Conservation (phyloP, 1,140 invertebrate genomes). For the Neotoxoptera formosana region DNA sequence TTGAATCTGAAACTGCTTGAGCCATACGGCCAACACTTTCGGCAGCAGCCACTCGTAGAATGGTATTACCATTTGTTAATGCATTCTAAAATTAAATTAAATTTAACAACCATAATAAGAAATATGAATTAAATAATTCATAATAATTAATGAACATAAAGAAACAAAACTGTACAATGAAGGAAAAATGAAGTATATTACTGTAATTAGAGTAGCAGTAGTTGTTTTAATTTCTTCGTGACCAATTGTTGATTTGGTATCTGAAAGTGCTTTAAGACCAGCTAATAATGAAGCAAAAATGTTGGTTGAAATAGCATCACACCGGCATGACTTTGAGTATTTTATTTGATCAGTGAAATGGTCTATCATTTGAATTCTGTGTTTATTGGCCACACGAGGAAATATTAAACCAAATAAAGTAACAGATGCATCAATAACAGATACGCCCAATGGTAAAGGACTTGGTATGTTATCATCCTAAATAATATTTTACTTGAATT, state of each 20-base stretch:
- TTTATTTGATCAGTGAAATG: conserved; percentile 96
- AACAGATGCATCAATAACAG: conserved; percentile 95
- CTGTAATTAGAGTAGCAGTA: conserved; percentile 81
- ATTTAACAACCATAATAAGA: not conserved
- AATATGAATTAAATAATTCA: not conserved
- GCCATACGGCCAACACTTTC: conserved; percentile 89
- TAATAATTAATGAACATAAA: too few relatives aligned
- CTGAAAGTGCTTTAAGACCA: conserved; percentile 87
- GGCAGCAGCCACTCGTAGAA: conserved; percentile 84
- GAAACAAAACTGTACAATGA: not conserved
- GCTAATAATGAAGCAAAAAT: conserved; percentile 93
- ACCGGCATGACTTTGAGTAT: conserved; percentile 87
- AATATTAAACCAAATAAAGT: conserved; percentile 93
- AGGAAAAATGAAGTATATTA: conserved; percentile 61
- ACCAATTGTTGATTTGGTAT: conserved; percentile 84
- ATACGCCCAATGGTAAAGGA: conserved; percentile 93
- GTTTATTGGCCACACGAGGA: conserved; percentile 92
- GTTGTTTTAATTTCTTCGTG: conserved; percentile 90
- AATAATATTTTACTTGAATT: conserved; percentile 41
- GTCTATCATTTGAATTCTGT: conserved; percentile 94
- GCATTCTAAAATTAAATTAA: conserved; percentile 69
- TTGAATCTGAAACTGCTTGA: conserved; percentile 83
- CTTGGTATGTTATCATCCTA: conserved; percentile 75
- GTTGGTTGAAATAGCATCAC: conserved; percentile 97
- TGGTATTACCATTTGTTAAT: conserved; percentile 83